Base-by-base conservation (phyloP, 2,888 invertebrate species). In the Cheilosia urbana region DNA sequence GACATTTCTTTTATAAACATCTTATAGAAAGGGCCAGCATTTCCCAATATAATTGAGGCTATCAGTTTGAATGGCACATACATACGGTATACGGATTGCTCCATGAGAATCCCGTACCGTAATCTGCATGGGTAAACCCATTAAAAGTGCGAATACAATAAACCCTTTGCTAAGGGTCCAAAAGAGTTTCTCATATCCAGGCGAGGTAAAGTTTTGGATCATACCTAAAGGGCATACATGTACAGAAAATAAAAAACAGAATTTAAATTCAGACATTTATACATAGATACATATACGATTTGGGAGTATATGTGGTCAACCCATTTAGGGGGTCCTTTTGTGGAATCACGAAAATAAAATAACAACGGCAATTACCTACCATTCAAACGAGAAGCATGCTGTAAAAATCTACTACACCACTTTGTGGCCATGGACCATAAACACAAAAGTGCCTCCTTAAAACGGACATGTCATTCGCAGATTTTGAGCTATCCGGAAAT, bases 401-500 rank as follows among this genome's bases (percentile, higher is more conserved):
- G 24, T 30, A 76, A 34, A 45, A 49, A 40, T 51, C 15, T 11
- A 2, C 13, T n/a, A 51, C 42, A 15, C 37, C 47, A 66, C 47
- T 66, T 76, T 58, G 57, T 58, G 58, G n/a, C 30, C 51, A 60
- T n/a, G 2, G 42, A 17, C 30, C 47, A 58, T 34, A 13, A 37
- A 37, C 53, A 21, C 49, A 42, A n/a, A 76, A 58, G 58, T 58
- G 49, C 57, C 30, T 76, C 49, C 13, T 37, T 51, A 34, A 45
- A 45, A 45, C 2, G 5, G 30, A 60, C 30, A 40, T 76, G 76
- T 66, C 76, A 68, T 30, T 76, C 3, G 21, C 45, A 63, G 63
- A 47, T 47, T 17, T 45, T 45, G 6, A n/a, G 7, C 6, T 45
- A 17, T 6, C 17, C 45, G 45, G 45, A 51, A 15, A 13, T 5